Conservation (phyloP, 2,888 invertebrate species). For the Pseudolycoriella hygida region DNA sequence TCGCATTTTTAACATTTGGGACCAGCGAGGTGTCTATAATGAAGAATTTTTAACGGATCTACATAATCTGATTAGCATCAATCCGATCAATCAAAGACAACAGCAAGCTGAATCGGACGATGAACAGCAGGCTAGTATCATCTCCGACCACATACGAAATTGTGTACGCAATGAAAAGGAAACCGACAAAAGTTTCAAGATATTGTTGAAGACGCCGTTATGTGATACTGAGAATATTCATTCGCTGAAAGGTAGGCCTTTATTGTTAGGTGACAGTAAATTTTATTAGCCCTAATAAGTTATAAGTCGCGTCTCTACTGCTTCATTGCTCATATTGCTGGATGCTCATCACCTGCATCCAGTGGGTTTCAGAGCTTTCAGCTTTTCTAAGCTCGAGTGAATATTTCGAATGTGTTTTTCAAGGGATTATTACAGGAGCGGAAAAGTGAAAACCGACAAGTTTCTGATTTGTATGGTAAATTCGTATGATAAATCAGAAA, state of each 20-base stretch:
- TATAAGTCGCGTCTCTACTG: no score
- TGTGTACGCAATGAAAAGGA: conserved; percentile 55
- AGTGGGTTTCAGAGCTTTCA: no score
- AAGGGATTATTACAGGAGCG: no score
- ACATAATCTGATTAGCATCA: conserved; percentile 62
- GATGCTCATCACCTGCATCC: no score
- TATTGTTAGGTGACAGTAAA: no score
- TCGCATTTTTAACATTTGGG: conserved; percentile 91
- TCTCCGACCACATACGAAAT: conserved; percentile 57
- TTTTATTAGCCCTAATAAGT: no score
- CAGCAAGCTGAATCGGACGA: conserved; percentile 31
- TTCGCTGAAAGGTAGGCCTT: conserved; percentile 73
- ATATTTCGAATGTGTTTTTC: no score
- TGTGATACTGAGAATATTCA: conserved; percentile 62
- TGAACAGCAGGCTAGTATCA: conserved; percentile 36
- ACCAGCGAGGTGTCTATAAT: conserved; percentile 78
- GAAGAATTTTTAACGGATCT: conserved; percentile 79
- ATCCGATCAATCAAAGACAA: conserved; percentile 43
- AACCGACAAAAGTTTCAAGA: conserved; percentile 47
- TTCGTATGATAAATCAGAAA: no score
- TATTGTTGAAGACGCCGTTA: conserved; percentile 31
- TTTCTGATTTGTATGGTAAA: no score
- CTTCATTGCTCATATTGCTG: no score
- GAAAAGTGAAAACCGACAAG: no score
- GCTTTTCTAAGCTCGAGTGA: no score